Base-by-base conservation (phyloP, 1,140 invertebrate genomes). In the Drosophila rhopaloa region DNA sequence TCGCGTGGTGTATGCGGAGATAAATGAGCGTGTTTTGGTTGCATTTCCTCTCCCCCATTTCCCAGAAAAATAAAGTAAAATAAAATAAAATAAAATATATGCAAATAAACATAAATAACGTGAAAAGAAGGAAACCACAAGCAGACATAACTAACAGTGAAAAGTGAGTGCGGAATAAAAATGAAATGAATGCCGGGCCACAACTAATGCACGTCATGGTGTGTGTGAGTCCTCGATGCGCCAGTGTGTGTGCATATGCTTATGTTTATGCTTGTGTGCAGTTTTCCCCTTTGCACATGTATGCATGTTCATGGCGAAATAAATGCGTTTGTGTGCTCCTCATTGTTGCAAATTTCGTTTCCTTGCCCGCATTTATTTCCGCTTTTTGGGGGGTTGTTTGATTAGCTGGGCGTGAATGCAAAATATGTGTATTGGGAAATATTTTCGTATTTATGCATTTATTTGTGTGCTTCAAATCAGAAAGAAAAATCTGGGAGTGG, bases 141-240 rank as follows among this genome's bases (percentile, higher is more conserved):
- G 75, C 82, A 82, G 79, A 86, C 76, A 88, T 88, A 86, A 88
- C 82, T 88, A 86, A 88, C 79, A 82, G 70, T 86, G 82, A 85
- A 78, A 84, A 81, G 81, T 81, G 70, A 81, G 82, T 72, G 76
- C 56, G 43, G 38, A 76, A 73, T 81, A 72, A 76, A 84, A 84
- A 80, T 76, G 72, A 51, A 75, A 79, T 76, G 76, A 51, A 72
- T 65, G 41, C 63, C 38, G 44, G 63, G 65, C 62, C 59, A 66
- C 76, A 72, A 76, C 75, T 80, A 73, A 71, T 76, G 71, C 58
- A 41, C 5, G 51, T 66, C 58, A 24, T 73, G 59, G 19, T 66
- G n/a, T 68, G 41, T 35, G 53, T 61, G n/a, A 43, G 46, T 48
- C 29, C 48, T 51, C 29, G 2, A 37, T 51, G 48, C 48, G 5